phyloP scores from a whole-genome alignment of 2,113 vertebrate species.

The Clarias batrachus region DNA sequence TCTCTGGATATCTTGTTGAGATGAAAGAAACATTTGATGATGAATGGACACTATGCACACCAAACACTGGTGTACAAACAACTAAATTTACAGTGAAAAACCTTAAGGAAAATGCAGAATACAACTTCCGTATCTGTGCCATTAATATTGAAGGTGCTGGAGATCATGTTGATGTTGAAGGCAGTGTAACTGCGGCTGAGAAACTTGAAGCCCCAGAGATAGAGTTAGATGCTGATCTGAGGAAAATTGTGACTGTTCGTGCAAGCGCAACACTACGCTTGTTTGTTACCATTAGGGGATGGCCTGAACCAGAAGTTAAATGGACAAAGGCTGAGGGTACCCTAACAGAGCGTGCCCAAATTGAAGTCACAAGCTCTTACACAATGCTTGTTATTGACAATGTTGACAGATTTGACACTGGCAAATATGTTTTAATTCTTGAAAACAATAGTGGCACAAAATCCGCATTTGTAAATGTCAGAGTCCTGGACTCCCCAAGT shows the following conservation, averaged over 20 bases:
- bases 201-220: conserved; percentile 93
- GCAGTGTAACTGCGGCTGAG: conserved; percentile 83
- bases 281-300: conserved; percentile 94
- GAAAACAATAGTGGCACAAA: conserved; percentile 94
- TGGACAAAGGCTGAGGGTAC: conserved; percentile 92
- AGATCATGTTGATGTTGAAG: conserved; percentile 84
- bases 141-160: conserved; percentile 93
- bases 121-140: conserved; percentile 93
- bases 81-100: conserved; percentile 87
- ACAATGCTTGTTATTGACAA: conserved; percentile 97
- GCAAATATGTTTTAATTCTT: conserved; percentile 90
- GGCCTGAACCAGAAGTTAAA: conserved; percentile 94
- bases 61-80: conserved; percentile 81
- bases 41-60: conserved; percentile 88
- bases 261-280: conserved; percentile 87
- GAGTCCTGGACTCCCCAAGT: conserved; percentile 95
- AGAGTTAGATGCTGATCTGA: conserved; percentile 92
- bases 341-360: conserved; percentile 87
- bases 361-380: conserved; percentile 93
- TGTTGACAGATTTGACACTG: conserved; percentile 94
- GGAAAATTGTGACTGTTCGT: conserved; percentile 90
- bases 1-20: conserved; percentile 91
- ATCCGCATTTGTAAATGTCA: conserved; percentile 94
- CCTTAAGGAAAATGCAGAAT: conserved; percentile 92
- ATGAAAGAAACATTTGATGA: conserved; percentile 83